A percentile compares a stretch with the other conserved stretches of the same genome.
These are phyloP conservation scores for Apis mellifera DNA, from an alignment of 1,140 invertebrate genomes.

Conservation along the genomic window DNA sequence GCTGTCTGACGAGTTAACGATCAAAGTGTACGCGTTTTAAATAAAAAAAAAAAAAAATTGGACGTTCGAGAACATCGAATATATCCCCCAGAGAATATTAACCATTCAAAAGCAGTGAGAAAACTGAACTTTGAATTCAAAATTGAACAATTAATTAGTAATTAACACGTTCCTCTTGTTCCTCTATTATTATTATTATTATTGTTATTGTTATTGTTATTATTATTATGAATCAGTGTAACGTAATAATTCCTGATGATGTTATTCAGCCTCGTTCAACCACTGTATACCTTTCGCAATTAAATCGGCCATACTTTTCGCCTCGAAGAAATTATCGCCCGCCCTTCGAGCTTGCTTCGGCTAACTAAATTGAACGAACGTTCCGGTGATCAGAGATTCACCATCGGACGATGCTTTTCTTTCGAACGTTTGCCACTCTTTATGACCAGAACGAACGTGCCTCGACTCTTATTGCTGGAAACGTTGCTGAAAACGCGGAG, in stretches of 20 bases:
- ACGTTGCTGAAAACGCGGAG: background rate
- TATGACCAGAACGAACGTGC: slow-evolving; percentile 6
- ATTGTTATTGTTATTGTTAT: too few relatives aligned
- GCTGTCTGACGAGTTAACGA: too few relatives aligned
- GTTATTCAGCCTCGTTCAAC: slow-evolving; percentile 1
- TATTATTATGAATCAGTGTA: background rate
- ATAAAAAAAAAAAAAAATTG: too few relatives aligned
- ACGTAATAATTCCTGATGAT: slow-evolving; percentile 14
- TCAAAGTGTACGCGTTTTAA: too few relatives aligned
- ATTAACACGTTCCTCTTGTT: too few relatives aligned
- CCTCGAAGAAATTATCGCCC: background rate
- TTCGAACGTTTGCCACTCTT: background rate
- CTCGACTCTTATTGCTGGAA: background rate
- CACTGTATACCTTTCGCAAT: background rate
- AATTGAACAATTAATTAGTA: too few relatives aligned
- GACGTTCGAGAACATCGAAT: too few relatives aligned
- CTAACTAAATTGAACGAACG: slow-evolving; percentile 2
- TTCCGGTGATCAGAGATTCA: slow-evolving; percentile 5
- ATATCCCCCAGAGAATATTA: too few relatives aligned
- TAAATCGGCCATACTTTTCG: slow-evolving; percentile 9
- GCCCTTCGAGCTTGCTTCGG: background rate
- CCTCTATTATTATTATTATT: too few relatives aligned
- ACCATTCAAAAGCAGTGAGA: too few relatives aligned
- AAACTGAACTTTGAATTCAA: too few relatives aligned
- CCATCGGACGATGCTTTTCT: background rate